Evolutionary conservation across 2,797 vertebrate species (phyloP).

Genomic region (Typhlichthys subterraneus): DNA sequence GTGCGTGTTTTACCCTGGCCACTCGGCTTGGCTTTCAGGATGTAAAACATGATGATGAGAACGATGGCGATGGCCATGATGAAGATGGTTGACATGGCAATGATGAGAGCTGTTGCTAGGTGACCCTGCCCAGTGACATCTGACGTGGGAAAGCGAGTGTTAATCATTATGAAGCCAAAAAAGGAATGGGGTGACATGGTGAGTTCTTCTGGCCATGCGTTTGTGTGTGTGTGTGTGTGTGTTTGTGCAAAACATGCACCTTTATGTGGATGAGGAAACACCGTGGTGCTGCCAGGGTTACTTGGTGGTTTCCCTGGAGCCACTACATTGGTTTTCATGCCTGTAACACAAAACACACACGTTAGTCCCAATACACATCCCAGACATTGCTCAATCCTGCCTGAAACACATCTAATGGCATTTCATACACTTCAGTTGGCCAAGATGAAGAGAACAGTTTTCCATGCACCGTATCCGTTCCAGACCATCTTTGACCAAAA

Average conservation of each 20-base stretch:
- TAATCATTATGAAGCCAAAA: constrained; percentile 3
- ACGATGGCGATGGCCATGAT: constrained; percentile 99
- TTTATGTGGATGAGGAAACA: constrained; percentile 87
- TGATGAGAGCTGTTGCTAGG: constrained; percentile 95
- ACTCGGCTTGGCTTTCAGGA: constrained; percentile 92
- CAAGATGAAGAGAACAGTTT: constrained; percentile 7
- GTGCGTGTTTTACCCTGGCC: constrained; percentile 82
- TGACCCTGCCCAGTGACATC: constrained; percentile 91
- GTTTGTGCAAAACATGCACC: constrained; percentile 69
- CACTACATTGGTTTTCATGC: constrained; percentile 70
- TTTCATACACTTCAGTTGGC: constrained; percentile 31
- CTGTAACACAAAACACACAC: constrained; percentile 70
- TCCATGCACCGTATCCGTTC: constrained; percentile 7
- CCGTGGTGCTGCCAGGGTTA: constrained; percentile 85
- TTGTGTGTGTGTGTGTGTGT: constrained; percentile 1
- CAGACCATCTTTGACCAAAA: constrained; percentile 5
- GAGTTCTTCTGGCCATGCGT: neutral
- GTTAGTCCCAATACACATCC: neutral
- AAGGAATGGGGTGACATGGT: neutral
- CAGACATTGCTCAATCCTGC: neutral
- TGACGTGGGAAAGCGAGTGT: constrained; percentile 49
- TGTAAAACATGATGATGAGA: constrained; percentile 98
- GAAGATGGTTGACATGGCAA: constrained; percentile 99
- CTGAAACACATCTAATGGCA: constrained; percentile 5
- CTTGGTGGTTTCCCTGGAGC: constrained; percentile 75